Base-by-base conservation (phyloP, 1,140 invertebrate species). In the Drosophila mayri region DNA sequence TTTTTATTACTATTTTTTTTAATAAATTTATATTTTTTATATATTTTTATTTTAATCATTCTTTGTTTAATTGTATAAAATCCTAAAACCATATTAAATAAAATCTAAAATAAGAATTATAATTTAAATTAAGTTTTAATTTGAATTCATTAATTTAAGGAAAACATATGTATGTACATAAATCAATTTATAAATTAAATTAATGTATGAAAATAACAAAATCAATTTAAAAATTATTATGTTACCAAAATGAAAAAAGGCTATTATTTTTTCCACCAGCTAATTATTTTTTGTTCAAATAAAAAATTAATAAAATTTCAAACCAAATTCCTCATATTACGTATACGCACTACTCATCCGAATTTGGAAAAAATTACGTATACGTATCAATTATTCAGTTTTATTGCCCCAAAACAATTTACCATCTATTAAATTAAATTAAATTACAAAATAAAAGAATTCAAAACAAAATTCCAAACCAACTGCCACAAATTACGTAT, bases 401-500 rank as follows among this genome's bases (percentile, higher is more conserved):
- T 65, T 10, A 11, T 35, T 35, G 2, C 30, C 30, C 10, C 8
- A 32, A 32, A 41, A 18, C 16, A 22, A 22, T 3, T 9, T 25
- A 25, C 14, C 8, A 16, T 8, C 4, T 22, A 25, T 16, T 16
- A 16, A 9, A 47, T 16, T 16, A 16, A 9, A 47, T 16, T 47
- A 9, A 25, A 28, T 49, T 12, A 25, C 25, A 25, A 0, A 50
- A 50, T 20, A 41, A 41, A 10, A 32, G 7, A 4, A 10, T 11
- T 18, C 0, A 18, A 10, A 25, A 30, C 14, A 2, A 7, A 49
- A 30, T 28, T 49, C 25, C 25, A n/a, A n/a, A 9, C 7, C 8
- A 32, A 32, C 20, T 50, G 4, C n/a, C 18, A 3, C 12, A 54
- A 2, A 54, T 54, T 37, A 54, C 50, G 50, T 54, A 54, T 54